phyloP scores from a whole-genome alignment of 2,797 vertebrate species.

The Lacerta viridis region DNA sequence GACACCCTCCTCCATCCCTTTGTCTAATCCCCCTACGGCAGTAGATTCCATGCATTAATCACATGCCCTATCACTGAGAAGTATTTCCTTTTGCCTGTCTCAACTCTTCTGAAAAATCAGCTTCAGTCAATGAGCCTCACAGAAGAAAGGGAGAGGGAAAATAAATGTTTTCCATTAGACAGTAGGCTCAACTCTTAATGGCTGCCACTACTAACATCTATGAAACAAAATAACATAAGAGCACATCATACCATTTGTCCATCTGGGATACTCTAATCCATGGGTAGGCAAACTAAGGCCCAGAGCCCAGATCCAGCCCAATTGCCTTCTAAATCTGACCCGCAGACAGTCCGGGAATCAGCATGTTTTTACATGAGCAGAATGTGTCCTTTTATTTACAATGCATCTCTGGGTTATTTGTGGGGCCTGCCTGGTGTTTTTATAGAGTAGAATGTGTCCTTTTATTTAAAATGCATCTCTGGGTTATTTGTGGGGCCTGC shows the following conservation, averaged over 20 bases:
- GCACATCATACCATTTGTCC: not conserved
- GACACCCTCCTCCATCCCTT: not conserved
- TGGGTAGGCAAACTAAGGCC: too few species aligned
- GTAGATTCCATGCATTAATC: not conserved
- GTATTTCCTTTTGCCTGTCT: too few species aligned
- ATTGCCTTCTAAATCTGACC: too few species aligned
- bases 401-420: too few species aligned
- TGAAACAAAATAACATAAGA: not conserved
- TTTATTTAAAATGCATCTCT: too few species aligned
- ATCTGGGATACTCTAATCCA: too few species aligned
- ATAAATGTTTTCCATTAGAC: not conserved
- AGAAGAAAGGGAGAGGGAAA: not conserved
- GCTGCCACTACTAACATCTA: not conserved
- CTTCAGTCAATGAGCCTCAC: not conserved
- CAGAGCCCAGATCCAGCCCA: accelerated
- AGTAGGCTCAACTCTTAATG: not conserved
- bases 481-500: too few species aligned
- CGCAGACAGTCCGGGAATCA: accelerated
- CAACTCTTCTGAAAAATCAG: not conserved
- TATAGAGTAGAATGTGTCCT: too few species aligned
- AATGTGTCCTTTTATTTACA: too few species aligned
- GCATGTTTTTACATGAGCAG: too few species aligned
- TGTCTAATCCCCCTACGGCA: not conserved
- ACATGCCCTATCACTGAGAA: not conserved
- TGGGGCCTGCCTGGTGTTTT: too few species aligned